phyloP scores from a whole-genome alignment of 2,888 invertebrate species.

The Nymphalis urticae region DNA sequence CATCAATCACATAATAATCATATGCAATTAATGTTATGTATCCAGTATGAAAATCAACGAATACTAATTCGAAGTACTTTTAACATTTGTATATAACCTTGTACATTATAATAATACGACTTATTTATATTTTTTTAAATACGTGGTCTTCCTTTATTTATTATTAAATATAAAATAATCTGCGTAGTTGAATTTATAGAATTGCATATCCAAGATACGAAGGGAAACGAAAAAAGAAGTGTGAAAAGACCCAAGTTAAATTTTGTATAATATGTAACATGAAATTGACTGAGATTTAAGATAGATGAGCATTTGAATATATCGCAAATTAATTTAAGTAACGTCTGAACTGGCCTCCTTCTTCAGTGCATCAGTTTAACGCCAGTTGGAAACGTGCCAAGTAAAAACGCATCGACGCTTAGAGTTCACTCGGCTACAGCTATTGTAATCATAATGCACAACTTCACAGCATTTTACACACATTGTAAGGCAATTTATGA shows the following conservation, averaged over 20 bases:
- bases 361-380: slow-evolving; percentile 28
- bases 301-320: not conserved
- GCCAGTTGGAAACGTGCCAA: slow-evolving; percentile 39
- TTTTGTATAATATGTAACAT: not conserved
- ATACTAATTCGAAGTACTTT: no score
- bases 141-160: no score
- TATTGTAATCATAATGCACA: slow-evolving; percentile 8
- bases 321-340: slow-evolving; percentile 10
- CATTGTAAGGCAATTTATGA: not conserved
- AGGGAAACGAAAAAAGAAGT: not conserved
- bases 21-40: no score
- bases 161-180: no score
- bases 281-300: not conserved
- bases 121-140: no score
- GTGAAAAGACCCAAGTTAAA: not conserved
- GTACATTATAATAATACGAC: no score
- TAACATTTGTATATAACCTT: no score
- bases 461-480: slow-evolving; percentile 9
- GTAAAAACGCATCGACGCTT: slow-evolving; percentile 29
- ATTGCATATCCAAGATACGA: no score
- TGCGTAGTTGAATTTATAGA: no score
- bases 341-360: slow-evolving; percentile 35
- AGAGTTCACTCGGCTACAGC: slow-evolving; percentile 14
- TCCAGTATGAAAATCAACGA: no score
- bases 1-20: no score